Base-by-base conservation (phyloP, 1,140 invertebrate species). In the Cryptotermes secundus region DNA sequence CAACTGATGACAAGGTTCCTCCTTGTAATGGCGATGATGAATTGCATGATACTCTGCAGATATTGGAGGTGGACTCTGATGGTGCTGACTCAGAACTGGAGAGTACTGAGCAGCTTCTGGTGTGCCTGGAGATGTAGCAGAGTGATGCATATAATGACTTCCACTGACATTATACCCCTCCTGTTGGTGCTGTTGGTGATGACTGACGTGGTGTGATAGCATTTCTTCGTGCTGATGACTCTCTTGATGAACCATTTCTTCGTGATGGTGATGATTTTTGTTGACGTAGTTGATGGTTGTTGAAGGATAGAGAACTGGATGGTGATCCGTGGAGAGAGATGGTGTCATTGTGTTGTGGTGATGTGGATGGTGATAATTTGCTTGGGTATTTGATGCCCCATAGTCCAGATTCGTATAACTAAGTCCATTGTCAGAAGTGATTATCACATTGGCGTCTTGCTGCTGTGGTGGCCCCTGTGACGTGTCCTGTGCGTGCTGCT, bases 351-450 rank as follows among this genome's bases (percentile, higher is more conserved):
- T 88, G 80, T 79, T 79, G 19, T 34, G 42, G 10, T 80, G 80
- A 16, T 80, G 38, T 22, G 82, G 53, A 65, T 34, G 81, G 80
- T 65, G 80, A 80, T 42, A 72, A 10, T 22, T 34, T 53, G 38
- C 26, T 26, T 81, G 81, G 38, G 19, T 42, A 26, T 34, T 36
- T 35, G 38, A 12, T 26, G 81, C 87, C 6, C 88, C 88, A 86
- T 96, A 96, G 90, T 98, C 96, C 87, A 98, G 89, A 89, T 97
- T 97, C 0, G 96, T 97, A 88, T 98, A 98, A 88, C 96, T 96
- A 79, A 97, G 90, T 0, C 96, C 96, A 84, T 96, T 96, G 86
- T 96, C 94, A 0, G 95, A 95, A 86, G 94, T 96, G 81, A 97
- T 96, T 34, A 96, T 81, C 0, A 84, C 84, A n/a, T 59, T 59